These are phyloP conservation scores for Stenichneumon culpator DNA, from an alignment of 2,888 invertebrate species.

Conservation along the genomic window DNA sequence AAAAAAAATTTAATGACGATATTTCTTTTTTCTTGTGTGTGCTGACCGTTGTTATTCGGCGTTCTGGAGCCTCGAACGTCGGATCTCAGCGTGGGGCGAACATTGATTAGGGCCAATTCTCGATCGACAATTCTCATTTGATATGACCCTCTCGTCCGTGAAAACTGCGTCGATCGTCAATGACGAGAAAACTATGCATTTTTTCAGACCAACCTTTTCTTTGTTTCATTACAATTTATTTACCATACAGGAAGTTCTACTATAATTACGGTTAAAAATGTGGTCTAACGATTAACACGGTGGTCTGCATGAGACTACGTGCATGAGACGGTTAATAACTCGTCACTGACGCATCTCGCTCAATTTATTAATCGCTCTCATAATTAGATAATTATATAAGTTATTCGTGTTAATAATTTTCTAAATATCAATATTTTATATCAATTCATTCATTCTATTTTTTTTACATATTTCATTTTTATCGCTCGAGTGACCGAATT, in stretches of 20 bases:
- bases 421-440: conserved; percentile 8
- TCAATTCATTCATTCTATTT: neutral
- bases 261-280: conserved; percentile 8
- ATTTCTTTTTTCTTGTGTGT: neutral
- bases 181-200: conserved; percentile 41
- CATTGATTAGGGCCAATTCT: neutral
- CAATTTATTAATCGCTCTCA: conserved; percentile 50
- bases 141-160: neutral
- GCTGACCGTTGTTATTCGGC: conserved; percentile 49
- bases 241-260: neutral
- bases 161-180: conserved; percentile 51
- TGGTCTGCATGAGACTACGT: conserved; percentile 44
- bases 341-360: conserved; percentile 57
- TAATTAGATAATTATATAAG: conserved; percentile 35
- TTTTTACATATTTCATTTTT: neutral
- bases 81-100: conserved; percentile 51
- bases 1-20: neutral
- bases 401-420: conserved; percentile 29
- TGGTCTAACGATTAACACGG: conserved; percentile 59
- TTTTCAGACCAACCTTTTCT: conserved; percentile 22
- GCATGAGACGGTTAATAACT: conserved; percentile 48
- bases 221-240: neutral
- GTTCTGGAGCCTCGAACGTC: conserved; percentile 63
- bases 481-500: conserved; percentile 58
- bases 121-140: neutral